These are phyloP conservation scores for Actinia tenebrosa DNA, from an alignment of 64 coral and sea anemone species.

Conservation along the genomic window DNA sequence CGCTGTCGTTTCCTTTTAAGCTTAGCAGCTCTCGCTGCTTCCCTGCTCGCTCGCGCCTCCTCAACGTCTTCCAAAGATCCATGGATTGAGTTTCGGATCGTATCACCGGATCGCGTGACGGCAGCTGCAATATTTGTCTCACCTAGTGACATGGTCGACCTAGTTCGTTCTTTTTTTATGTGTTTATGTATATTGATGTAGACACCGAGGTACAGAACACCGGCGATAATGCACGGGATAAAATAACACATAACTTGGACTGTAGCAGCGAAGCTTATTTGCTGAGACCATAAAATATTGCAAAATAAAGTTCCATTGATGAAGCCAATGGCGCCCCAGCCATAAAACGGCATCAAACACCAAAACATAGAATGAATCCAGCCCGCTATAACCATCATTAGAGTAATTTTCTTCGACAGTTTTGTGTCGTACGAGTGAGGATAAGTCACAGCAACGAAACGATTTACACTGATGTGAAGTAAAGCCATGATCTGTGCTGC, in stretches of 20 bases:
- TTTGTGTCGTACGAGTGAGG: slow-evolving; percentile 79
- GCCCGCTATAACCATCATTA: slow-evolving; percentile 41
- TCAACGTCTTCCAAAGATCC: neutral
- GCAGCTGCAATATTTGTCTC: neutral
- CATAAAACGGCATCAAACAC: slow-evolving; percentile 81
- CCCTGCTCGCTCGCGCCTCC: neutral
- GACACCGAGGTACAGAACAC: slow-evolving; percentile 52
- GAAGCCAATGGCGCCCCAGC: slow-evolving; percentile 90
- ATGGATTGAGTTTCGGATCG: neutral
- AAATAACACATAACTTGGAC: slow-evolving; percentile 77
- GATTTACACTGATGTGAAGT: slow-evolving; percentile 85
- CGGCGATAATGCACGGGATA: slow-evolving; percentile 51
- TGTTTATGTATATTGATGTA: slow-evolving; percentile 65
- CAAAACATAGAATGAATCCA: slow-evolving; percentile 79
- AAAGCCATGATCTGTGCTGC: slow-evolving; percentile 86
- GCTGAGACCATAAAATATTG: slow-evolving; percentile 77
- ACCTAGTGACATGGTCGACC: slow-evolving; percentile 30
- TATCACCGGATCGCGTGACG: neutral
- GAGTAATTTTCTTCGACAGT: slow-evolving; percentile 57
- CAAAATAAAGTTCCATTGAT: slow-evolving; percentile 85
- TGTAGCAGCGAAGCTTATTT: slow-evolving; percentile 61
- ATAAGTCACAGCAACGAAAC: slow-evolving; percentile 68
- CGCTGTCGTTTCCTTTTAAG: slow-evolving; percentile 35
- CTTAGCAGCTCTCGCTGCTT: slow-evolving; percentile 12
- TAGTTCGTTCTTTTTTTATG: slow-evolving; percentile 40